Evolutionary conservation across 1,140 invertebrate species (phyloP).

Genomic region (Ectropis grisescens): DNA sequence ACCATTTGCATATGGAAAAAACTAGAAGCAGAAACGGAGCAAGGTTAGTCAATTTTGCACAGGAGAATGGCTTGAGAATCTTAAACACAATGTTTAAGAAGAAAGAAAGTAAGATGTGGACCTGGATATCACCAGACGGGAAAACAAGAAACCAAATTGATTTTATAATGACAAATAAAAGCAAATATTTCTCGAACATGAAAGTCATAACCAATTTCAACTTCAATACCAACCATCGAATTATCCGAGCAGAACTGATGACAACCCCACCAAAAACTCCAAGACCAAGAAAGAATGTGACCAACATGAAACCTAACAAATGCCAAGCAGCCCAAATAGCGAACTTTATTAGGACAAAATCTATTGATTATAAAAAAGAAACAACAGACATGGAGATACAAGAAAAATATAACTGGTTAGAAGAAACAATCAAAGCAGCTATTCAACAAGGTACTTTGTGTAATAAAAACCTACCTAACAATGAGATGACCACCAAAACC

Average conservation of each 20-base stretch:
- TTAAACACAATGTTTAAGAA: constrained; percentile 7
- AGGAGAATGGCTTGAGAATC: constrained; percentile 5
- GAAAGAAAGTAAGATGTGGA: constrained; percentile 7
- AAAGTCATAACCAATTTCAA: constrained; percentile 7
- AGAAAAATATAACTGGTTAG: constrained; percentile 3
- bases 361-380: background rate
- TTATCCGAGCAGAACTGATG: constrained; percentile 7
- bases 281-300: background rate
- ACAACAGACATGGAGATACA: background rate
- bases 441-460: too few species aligned
- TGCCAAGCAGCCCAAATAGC: background rate
- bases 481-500: constrained; percentile 2
- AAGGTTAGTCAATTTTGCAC: constrained; percentile 5
- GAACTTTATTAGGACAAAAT: background rate
- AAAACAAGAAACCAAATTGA: constrained; percentile 8
- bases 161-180: constrained; percentile 9
- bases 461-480: too few species aligned
- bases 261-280: constrained; percentile 4
- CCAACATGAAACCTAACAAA: background rate
- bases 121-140: constrained; percentile 8
- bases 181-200: constrained; percentile 4
- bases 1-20: constrained; percentile 5
- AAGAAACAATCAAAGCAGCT: constrained; percentile 1
- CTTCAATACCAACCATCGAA: constrained; percentile 9
- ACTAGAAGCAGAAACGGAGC: constrained; percentile 8